phyloP scores from a whole-genome alignment of 1,140 invertebrate genomes.

The Paraescarpia echinospica region DNA sequence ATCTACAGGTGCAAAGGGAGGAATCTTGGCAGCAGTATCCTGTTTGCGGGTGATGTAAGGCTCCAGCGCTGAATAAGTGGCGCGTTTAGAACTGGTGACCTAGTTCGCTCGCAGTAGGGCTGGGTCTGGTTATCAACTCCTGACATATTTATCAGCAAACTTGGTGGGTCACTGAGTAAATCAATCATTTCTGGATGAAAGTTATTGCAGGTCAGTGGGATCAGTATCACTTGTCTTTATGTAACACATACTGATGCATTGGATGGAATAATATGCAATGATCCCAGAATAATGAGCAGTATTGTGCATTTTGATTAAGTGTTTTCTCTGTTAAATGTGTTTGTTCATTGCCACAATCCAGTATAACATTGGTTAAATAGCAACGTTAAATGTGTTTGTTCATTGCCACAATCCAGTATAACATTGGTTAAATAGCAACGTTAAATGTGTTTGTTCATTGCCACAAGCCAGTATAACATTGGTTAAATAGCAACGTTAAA shows the following conservation, averaged over 20 bases:
- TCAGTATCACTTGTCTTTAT: too few relatives aligned
- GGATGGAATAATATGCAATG: not conserved
- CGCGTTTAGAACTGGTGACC: not conserved
- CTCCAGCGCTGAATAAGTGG: not conserved
- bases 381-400: too few relatives aligned
- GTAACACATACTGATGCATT: too few relatives aligned
- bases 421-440: too few relatives aligned
- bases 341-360: too few relatives aligned
- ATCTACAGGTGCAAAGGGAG: not conserved
- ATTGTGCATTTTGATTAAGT: not conserved
- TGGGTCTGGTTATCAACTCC: not conserved
- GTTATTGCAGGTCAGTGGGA: not conserved
- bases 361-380: too few relatives aligned
- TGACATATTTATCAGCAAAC: not conserved
- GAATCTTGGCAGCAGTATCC: not conserved
- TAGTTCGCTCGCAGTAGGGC: not conserved
- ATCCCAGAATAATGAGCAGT: not conserved
- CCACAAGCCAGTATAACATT: too few relatives aligned
- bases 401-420: too few relatives aligned
- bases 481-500: too few relatives aligned
- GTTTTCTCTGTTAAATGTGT: not conserved
- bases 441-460: too few relatives aligned
- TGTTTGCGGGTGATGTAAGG: not conserved
- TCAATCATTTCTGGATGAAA: not conserved
- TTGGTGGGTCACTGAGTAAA: not conserved